Conservation (phyloP, 2,113 vertebrate species). For the Nyctereutes procyonoides region DNA sequence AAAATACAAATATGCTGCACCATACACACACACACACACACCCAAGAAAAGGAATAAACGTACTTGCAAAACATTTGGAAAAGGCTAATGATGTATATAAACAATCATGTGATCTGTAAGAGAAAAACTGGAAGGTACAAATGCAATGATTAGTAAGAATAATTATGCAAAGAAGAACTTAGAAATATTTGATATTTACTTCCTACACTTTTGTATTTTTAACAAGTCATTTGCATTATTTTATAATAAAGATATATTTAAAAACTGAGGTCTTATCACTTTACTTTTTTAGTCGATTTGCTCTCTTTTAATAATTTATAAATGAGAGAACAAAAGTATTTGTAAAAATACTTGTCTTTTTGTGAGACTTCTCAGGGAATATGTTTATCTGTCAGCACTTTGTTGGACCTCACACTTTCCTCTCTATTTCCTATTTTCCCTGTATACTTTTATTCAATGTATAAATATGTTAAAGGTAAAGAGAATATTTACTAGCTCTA, state of each 20-base stretch:
- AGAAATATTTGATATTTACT: constrained; percentile 12
- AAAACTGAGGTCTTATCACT: background rate
- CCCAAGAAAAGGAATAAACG: background rate
- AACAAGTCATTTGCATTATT: constrained; percentile 14
- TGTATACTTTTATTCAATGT: background rate
- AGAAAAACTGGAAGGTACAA: background rate
- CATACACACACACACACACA: background rate
- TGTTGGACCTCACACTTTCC: background rate
- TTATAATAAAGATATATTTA: background rate
- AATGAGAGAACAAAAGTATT: background rate
- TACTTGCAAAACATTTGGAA: background rate
- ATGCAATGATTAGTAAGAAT: background rate
- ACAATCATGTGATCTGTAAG: background rate
- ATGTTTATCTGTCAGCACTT: background rate
- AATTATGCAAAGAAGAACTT: constrained; percentile 13
- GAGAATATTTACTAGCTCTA: background rate
- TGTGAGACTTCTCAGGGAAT: background rate
- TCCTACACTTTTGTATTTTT: background rate
- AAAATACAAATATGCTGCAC: background rate
- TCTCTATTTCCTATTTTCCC: background rate
- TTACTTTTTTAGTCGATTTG: background rate
- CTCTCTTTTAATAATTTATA: background rate
- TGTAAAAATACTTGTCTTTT: background rate
- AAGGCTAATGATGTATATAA: background rate
- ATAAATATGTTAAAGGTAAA: background rate